Evolutionary conservation across 2,888 invertebrate genomes (phyloP).

Genomic region (Odontocolon sp.): DNA sequence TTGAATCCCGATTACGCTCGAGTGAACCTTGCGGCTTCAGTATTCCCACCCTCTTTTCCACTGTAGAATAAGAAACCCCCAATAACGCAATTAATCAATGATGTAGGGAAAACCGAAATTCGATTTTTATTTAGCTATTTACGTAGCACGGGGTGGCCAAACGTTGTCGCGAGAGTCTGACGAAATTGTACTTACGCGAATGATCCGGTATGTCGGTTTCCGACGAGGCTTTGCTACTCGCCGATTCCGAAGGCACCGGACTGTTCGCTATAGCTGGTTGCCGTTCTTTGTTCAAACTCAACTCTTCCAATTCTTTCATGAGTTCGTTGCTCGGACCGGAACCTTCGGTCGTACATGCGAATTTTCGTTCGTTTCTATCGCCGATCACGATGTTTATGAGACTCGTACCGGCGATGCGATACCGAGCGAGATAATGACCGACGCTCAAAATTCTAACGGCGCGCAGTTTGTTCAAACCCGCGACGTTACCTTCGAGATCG

Average conservation of each 20-base stretch:
- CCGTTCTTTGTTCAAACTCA: slow-evolving; percentile 79
- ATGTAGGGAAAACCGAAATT: too few relatives aligned
- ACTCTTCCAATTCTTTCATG: slow-evolving; percentile 83
- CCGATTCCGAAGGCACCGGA: slow-evolving; percentile 77
- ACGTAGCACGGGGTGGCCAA: too few relatives aligned
- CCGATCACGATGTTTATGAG: slow-evolving; percentile 74
- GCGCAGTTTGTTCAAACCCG: slow-evolving; percentile 81
- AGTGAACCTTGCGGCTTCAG: slow-evolving; percentile 88
- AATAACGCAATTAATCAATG: too few relatives aligned
- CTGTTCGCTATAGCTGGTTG: slow-evolving; percentile 69
- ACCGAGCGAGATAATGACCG: slow-evolving; percentile 81
- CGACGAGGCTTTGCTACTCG: slow-evolving; percentile 77
- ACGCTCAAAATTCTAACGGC: slow-evolving; percentile 82
- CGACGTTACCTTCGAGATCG: slow-evolving; percentile 78
- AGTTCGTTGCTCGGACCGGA: slow-evolving; percentile 82
- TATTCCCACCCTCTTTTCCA: slow-evolving; percentile 85
- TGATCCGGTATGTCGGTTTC: slow-evolving; percentile 74
- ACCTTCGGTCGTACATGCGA: slow-evolving; percentile 80
- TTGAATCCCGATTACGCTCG: slow-evolving; percentile 84
- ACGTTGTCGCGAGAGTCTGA: too few relatives aligned
- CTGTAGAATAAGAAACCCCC: too few relatives aligned
- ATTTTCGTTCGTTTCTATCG: slow-evolving; percentile 70
- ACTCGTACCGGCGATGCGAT: slow-evolving; percentile 79
- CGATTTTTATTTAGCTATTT: too few relatives aligned
- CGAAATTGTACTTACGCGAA: slow-evolving; percentile 67